Evolutionary conservation across 2,888 invertebrate genomes (phyloP).

Genomic region (Himalopsyche kuldschensis): DNA sequence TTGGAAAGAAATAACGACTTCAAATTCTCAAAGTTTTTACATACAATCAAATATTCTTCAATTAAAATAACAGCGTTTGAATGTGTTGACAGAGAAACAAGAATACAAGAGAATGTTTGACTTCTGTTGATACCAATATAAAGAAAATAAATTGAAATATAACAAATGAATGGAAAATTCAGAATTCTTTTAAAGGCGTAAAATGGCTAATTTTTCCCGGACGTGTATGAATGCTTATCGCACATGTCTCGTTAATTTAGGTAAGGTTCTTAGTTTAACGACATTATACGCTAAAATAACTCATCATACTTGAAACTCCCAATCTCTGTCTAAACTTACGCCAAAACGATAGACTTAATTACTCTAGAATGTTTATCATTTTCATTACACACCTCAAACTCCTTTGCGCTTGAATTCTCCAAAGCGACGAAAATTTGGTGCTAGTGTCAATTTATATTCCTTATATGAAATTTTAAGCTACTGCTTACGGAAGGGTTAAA

Average conservation of each 20-base stretch:
- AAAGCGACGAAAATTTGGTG: background rate
- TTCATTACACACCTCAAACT: background rate
- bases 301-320: background rate
- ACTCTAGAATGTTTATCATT: background rate
- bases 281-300: background rate
- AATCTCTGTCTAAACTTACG: background rate
- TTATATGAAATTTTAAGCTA: no score
- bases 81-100: no score
- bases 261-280: background rate
- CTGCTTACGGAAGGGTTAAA: no score
- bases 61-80: no score
- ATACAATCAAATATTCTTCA: no score
- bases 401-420: background rate
- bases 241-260: background rate
- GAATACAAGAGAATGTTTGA: no score
- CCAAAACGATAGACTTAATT: background rate
- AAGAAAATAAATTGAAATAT: no score
- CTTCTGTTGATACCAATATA: no score
- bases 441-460: background rate
- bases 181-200: no score
- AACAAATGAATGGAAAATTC: no score
- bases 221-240: background rate
- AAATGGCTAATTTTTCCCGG: background rate
- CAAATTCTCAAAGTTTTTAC: no score
- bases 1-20: no score